phyloP scores from a whole-genome alignment of 2,113 vertebrate genomes.

The Balaenoptera acutorostrata region DNA sequence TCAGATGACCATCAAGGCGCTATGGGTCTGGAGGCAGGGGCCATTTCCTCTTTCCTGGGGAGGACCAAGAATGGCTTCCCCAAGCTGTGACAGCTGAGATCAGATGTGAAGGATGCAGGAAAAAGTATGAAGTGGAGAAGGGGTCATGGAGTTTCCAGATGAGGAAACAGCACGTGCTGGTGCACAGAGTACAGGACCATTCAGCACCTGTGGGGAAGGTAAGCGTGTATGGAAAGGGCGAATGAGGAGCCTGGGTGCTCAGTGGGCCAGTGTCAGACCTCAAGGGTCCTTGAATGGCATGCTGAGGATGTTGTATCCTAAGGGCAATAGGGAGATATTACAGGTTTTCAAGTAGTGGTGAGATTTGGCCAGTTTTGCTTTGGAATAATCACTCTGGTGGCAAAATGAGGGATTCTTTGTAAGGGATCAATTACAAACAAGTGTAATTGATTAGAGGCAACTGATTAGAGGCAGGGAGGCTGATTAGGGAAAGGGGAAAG shows the following conservation, averaged over 20 bases:
- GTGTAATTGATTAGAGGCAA: too few relatives aligned
- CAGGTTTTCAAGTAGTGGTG: background rate
- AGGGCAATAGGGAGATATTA: background rate
- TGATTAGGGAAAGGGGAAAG: background rate
- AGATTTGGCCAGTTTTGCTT: background rate
- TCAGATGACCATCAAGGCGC: background rate
- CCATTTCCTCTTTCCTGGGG: background rate
- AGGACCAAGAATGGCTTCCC: background rate
- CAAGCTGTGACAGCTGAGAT: background rate
- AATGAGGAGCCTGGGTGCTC: background rate
- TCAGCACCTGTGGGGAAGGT: background rate
- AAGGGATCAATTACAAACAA: background rate
- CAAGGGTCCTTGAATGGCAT: background rate
- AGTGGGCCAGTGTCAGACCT: background rate
- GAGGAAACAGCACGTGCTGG: background rate
- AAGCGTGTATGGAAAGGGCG: background rate
- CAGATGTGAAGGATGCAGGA: background rate
- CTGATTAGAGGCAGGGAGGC: background rate
- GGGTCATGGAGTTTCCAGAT: background rate
- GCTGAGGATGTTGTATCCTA: background rate
- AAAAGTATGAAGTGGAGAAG: conserved; percentile 2
- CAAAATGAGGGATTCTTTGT: background rate
- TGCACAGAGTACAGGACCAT: background rate
- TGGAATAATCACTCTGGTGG: background rate
- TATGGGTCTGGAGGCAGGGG: background rate